Conservation (phyloP, 2,888 invertebrate genomes). For the Lagria hirta region DNA sequence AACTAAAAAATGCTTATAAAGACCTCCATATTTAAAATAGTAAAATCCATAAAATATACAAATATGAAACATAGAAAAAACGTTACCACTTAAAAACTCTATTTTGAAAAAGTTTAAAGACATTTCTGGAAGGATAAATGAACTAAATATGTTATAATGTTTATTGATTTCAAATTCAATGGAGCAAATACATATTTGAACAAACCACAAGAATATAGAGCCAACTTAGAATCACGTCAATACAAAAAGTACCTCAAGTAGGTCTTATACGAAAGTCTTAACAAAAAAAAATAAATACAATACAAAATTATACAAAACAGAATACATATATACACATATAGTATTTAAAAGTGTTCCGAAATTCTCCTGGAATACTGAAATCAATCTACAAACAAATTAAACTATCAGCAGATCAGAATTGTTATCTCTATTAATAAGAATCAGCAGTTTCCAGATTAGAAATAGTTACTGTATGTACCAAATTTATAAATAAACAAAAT, state of each 20-base stretch:
- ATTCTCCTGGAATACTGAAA: slow-evolving; percentile 51
- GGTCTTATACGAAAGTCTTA: slow-evolving; percentile 8
- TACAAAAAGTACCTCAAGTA: slow-evolving; percentile 2
- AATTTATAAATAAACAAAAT: slow-evolving; percentile 26
- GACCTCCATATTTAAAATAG: too few species aligned
- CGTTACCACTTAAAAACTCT: too few species aligned
- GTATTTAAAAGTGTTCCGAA: slow-evolving; percentile 24
- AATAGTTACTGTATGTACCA: slow-evolving; percentile 22
- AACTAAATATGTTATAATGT: too few species aligned
- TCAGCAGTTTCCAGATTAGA: slow-evolving; percentile 37
- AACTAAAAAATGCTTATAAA: too few species aligned
- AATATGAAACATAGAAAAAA: too few species aligned
- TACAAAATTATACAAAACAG: slow-evolving; percentile 12
- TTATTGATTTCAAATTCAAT: slow-evolving; percentile 53
- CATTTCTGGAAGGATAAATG: too few species aligned
- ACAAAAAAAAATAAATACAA: slow-evolving; percentile 10
- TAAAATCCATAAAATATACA: too few species aligned
- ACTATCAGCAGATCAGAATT: slow-evolving; percentile 53
- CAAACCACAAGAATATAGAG: slow-evolving; percentile 21
- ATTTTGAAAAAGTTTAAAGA: too few species aligned
- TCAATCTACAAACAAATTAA: slow-evolving; percentile 50
- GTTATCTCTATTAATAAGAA: slow-evolving; percentile 46
- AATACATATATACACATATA: slow-evolving; percentile 15
- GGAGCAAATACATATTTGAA: slow-evolving; percentile 34
- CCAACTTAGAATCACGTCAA: slow-evolving; percentile 2